phyloP scores from a whole-genome alignment of 1,140 invertebrate species.

The Drosophila ficusphila region DNA sequence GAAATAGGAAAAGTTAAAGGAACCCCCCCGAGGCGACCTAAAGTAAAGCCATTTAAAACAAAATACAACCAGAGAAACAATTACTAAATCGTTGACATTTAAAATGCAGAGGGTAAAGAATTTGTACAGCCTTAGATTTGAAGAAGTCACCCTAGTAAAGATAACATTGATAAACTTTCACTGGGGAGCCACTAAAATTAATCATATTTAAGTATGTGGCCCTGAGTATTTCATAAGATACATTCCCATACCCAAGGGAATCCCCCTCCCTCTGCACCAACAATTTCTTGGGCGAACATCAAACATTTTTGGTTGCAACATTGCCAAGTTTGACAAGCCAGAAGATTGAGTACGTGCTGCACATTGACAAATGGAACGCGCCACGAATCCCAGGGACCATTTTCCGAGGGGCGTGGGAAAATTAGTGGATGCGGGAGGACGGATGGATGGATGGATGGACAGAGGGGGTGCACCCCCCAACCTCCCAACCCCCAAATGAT shows the following conservation, averaged over 20 bases:
- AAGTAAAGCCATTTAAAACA: slow-evolving; percentile 8
- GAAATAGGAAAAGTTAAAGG: background rate
- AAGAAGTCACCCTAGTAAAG: too few species aligned
- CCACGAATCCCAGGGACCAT: slow-evolving; percentile 37
- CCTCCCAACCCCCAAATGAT: slow-evolving; percentile 12
- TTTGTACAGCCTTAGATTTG: too few species aligned
- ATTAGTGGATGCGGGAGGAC: slow-evolving; percentile 11
- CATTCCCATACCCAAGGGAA: background rate
- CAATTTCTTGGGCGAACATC: slow-evolving; percentile 13
- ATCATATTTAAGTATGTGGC: background rate
- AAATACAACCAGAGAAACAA: background rate
- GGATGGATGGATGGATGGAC: background rate
- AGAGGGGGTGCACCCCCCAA: too few species aligned
- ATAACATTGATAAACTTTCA: background rate
- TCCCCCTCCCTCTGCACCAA: background rate
- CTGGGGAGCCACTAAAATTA: background rate
- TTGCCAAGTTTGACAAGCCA: slow-evolving; percentile 80
- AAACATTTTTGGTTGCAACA: slow-evolving; percentile 67
- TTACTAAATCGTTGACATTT: background rate
- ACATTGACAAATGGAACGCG: slow-evolving; percentile 76
- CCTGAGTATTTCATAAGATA: background rate
- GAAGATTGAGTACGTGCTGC: slow-evolving; percentile 81
- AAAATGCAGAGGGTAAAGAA: background rate
- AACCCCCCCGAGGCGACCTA: background rate
- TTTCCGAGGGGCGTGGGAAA: background rate